A percentile compares a stretch with the other conserved stretches of the same genome.
Evolutionary conservation across 2,797 vertebrate species (phyloP).

Genomic region (Denticeps clupeoides): DNA sequence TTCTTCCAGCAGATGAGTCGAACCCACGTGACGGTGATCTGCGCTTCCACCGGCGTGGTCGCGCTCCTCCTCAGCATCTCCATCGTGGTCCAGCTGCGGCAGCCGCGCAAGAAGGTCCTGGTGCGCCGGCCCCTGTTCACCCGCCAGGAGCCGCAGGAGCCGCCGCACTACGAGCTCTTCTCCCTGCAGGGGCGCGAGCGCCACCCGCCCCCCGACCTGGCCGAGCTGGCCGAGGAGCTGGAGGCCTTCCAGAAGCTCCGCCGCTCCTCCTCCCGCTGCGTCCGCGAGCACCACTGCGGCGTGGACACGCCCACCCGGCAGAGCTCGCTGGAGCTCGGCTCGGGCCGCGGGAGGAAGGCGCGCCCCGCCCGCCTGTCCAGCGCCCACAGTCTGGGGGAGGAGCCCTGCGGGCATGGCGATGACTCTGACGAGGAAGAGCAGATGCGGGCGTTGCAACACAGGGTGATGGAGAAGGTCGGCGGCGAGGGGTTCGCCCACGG

Average conservation of each 20-base stretch:
- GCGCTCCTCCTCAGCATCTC: conserved; percentile 84
- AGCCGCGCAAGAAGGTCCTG: conserved; percentile 87
- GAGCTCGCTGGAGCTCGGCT: conserved; percentile 25
- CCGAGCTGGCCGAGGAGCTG: conserved; percentile 78
- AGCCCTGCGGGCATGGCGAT: conserved; percentile 54
- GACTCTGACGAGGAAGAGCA: conserved; percentile 26
- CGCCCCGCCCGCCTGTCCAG: conserved; percentile 77
- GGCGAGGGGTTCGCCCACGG: conserved; percentile 25
- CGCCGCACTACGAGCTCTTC: not conserved
- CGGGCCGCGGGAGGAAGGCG: conserved; percentile 37
- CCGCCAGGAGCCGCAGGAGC: not conserved
- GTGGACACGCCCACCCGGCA: conserved; percentile 69
- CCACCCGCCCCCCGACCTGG: conserved; percentile 57
- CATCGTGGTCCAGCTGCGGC: conserved; percentile 84
- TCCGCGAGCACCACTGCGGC: conserved; percentile 89
- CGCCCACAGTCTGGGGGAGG: conserved; percentile 75
- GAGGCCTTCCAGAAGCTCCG: conserved; percentile 78
- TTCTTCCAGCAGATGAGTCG: conserved; percentile 80
- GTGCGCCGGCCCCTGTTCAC: conserved; percentile 49
- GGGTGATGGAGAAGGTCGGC: conserved; percentile 82
- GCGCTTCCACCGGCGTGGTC: conserved; percentile 78
- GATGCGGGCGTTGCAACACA: conserved; percentile 57
- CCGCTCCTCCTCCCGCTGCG: conserved; percentile 79
- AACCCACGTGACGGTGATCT: conserved; percentile 82
- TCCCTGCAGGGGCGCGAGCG: conserved; percentile 37